Evolutionary conservation across 2,797 vertebrate species (phyloP).

Genomic region (Falco concolor): DNA sequence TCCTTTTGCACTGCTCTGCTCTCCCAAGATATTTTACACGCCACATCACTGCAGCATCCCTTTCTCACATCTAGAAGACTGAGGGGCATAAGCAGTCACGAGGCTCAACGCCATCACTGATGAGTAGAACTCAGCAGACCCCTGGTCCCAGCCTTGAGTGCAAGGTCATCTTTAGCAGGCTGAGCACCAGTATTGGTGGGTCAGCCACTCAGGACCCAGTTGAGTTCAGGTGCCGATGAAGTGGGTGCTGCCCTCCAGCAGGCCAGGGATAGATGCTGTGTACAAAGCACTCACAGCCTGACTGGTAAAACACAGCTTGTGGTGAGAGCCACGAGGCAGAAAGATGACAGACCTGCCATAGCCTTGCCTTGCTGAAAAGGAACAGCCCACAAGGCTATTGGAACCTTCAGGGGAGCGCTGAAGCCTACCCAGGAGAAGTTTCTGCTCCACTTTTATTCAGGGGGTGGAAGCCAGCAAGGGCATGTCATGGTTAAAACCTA

Average conservation of each 20-base stretch:
- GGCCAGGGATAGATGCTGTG: neutral
- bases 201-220: neutral
- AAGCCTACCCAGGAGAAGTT: neutral
- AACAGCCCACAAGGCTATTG: neutral
- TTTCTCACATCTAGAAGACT: neutral
- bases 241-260: neutral
- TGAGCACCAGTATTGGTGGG: neutral
- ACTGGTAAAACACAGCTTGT: neutral
- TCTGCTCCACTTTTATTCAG: neutral
- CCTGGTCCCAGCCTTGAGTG: neutral
- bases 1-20: neutral
- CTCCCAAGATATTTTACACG: accelerated
- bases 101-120: too few species aligned
- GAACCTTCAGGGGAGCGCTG: neutral
- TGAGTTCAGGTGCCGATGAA: neutral
- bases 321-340: neutral
- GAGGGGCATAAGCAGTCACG: neutral
- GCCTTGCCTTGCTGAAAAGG: neutral
- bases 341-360: neutral
- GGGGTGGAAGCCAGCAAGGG: neutral
- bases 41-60: accelerated
- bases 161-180: neutral
- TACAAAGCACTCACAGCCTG: neutral
- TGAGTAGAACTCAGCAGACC: neutral
- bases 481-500: neutral